Conservation (phyloP, 2,797 vertebrate genomes). For the Mallotus villosus region DNA sequence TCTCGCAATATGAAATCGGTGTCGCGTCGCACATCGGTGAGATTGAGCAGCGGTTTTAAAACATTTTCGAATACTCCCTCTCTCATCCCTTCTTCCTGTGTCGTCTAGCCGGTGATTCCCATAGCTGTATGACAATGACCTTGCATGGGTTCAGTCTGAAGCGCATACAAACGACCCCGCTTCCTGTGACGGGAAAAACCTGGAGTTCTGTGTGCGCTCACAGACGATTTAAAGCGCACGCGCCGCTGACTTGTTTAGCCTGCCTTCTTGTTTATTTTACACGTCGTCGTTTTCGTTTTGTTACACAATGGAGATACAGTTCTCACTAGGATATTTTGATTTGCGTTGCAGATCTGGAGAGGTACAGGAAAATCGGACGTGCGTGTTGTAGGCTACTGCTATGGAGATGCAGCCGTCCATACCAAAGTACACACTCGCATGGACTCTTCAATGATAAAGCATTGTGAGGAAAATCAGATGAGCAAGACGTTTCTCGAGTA, state of each 20-base stretch:
- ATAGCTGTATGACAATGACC: slow-evolving; percentile 4
- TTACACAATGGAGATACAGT: slow-evolving; percentile 32
- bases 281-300: slow-evolving; percentile 29
- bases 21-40: not conserved
- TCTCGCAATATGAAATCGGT: too few relatives aligned
- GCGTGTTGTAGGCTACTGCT: not conserved
- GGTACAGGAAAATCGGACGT: slow-evolving; percentile 28
- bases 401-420: too few relatives aligned
- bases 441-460: not conserved
- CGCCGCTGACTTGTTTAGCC: slow-evolving; percentile 46
- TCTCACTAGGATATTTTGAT: slow-evolving; percentile 51
- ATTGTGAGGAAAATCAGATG: not conserved
- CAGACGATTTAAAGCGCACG: slow-evolving; percentile 28
- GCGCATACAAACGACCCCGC: slow-evolving; percentile 24
- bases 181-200: slow-evolving; percentile 38
- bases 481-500: not conserved
- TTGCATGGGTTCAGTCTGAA: slow-evolving; percentile 15
- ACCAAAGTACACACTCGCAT: too few relatives aligned
- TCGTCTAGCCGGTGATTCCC: not conserved
- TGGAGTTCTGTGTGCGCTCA: slow-evolving; percentile 28
- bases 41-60: not conserved
- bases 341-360: slow-evolving; percentile 43
- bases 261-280: slow-evolving; percentile 49
- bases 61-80: not conserved
- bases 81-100: too few relatives aligned